phyloP scores from a whole-genome alignment of 2,888 invertebrate genomes.

The Agrotis ipsilon region DNA sequence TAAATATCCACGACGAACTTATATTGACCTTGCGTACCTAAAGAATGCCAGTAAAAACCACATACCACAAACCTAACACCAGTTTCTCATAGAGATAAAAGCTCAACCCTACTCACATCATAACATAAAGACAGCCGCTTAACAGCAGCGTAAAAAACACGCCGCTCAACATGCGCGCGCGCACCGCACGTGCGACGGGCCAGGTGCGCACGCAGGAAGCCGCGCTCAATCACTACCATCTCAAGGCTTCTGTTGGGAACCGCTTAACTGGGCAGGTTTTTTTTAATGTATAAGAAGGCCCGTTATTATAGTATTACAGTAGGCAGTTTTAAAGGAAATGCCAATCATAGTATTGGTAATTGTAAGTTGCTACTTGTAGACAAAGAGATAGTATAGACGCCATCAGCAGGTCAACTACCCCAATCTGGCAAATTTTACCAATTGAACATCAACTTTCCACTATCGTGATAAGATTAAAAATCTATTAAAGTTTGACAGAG shows the following conservation, averaged over 20 bases:
- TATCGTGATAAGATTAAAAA: no score
- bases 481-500: no score
- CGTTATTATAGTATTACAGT: constrained; percentile 26
- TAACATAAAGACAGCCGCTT: constrained; percentile 44
- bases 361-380: neutral
- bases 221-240: constrained; percentile 58
- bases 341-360: constrained; percentile 3
- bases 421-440: no score
- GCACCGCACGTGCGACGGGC: constrained; percentile 74
- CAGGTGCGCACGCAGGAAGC: constrained; percentile 81
- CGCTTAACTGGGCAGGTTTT: constrained; percentile 4
- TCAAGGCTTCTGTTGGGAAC: constrained; percentile 46
- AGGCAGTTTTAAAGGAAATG: constrained; percentile 32
- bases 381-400: constrained; percentile 5
- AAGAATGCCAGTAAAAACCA: neutral
- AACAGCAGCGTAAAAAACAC: constrained; percentile 56
- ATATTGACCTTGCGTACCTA: neutral
- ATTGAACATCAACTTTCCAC: no score
- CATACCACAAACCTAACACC: constrained; percentile 2
- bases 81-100: constrained; percentile 20
- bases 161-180: constrained; percentile 35
- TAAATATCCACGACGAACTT: neutral
- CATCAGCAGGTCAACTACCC: no score
- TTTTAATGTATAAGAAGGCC: constrained; percentile 13
- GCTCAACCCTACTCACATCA: constrained; percentile 55